Percentiles rank a stretch among this genome's conserved stretches.
Evolutionary conservation across 2,113 vertebrate genomes (phyloP).

Genomic region (Xyrauchen texanus): DNA sequence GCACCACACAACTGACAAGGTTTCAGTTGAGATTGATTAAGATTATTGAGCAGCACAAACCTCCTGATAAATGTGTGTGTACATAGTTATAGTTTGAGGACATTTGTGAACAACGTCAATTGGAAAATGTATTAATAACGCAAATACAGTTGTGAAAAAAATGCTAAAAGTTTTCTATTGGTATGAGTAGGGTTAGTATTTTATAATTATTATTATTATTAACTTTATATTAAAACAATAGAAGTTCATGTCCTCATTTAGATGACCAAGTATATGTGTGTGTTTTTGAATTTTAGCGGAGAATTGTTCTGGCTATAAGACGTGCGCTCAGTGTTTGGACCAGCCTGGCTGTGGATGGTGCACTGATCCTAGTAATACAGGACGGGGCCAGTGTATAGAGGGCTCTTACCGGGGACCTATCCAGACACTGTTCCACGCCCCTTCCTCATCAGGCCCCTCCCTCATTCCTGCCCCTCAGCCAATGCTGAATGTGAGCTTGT

Average conservation of each 20-base stretch:
- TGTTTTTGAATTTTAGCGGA: constrained; percentile 77
- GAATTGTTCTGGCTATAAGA: constrained; percentile 95
- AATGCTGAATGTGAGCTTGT: constrained; percentile 87
- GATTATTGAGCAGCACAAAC: background rate
- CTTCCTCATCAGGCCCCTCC: constrained; percentile 78
- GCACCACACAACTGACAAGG: background rate
- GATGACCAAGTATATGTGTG: background rate
- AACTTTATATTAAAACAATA: no score
- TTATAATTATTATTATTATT: no score
- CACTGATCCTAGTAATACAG: constrained; percentile 92
- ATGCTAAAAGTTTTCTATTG: no score
- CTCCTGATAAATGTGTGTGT: background rate
- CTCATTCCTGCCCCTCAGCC: constrained; percentile 75
- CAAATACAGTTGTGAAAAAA: no score
- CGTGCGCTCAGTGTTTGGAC: constrained; percentile 90
- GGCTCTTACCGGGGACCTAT: constrained; percentile 89
- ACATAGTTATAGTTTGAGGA: no score
- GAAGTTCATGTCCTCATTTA: no score
- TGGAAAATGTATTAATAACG: no score
- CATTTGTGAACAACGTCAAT: no score
- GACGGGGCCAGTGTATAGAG: constrained; percentile 91
- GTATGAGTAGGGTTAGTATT: no score
- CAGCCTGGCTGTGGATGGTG: constrained; percentile 97
- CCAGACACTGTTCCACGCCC: constrained; percentile 74
- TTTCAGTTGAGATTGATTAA: background rate